Evolutionary conservation across 2,888 invertebrate species (phyloP).

Genomic region (Philereme vetulata): DNA sequence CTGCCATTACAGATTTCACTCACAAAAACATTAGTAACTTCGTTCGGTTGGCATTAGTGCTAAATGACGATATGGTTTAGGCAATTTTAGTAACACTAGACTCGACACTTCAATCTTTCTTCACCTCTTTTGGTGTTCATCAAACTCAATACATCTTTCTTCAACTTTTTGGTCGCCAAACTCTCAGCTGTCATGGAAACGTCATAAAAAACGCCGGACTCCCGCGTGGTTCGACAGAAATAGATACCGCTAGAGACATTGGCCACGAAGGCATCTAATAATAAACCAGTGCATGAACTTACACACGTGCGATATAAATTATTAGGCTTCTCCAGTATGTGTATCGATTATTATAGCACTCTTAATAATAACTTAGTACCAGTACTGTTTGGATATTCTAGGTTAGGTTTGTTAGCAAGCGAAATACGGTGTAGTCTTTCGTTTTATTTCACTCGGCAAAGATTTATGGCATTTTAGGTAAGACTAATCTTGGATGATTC

Average conservation of each 20-base stretch:
- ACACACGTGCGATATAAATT: conserved; percentile 41
- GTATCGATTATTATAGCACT: conserved; percentile 9
- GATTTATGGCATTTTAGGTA: too few species aligned
- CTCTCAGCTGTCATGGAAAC: conserved; percentile 7
- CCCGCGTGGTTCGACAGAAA: conserved; percentile 49
- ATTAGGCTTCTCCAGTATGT: conserved; percentile 6
- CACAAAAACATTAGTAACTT: too few species aligned
- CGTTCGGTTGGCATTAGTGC: too few species aligned
- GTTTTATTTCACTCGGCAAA: too few species aligned
- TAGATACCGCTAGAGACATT: conserved; percentile 49
- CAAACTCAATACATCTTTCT: not conserved
- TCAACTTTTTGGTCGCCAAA: not conserved
- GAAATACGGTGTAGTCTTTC: too few species aligned
- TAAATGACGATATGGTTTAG: too few species aligned
- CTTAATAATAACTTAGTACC: too few species aligned
- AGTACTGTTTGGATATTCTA: too few species aligned
- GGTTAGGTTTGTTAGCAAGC: too few species aligned
- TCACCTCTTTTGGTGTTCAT: conserved; percentile 13
- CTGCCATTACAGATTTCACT: too few species aligned
- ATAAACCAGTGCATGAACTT: conserved; percentile 49
- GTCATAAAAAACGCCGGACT: conserved; percentile 38
- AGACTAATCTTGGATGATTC: too few species aligned
- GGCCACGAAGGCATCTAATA: conserved; percentile 47
- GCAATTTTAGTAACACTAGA: too few species aligned
- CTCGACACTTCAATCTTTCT: not conserved